phyloP scores from a whole-genome alignment of 2,888 invertebrate species.

The Mimas tiliae region DNA sequence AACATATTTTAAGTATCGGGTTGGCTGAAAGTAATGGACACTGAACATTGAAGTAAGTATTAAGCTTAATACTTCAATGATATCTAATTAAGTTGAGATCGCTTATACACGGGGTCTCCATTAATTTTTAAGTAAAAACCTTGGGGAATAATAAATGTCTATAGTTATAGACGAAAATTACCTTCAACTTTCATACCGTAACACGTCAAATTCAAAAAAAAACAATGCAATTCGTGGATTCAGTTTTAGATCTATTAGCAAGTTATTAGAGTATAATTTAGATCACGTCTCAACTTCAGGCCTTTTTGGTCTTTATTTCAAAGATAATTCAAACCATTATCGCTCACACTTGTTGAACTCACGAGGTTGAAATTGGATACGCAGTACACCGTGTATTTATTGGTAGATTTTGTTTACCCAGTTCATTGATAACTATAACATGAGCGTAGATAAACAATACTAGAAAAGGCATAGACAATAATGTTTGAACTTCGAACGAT shows the following conservation, averaged over 20 bases:
- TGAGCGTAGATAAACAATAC: not conserved
- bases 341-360: not conserved
- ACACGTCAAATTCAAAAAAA: not conserved
- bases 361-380: slow-evolving; percentile 19
- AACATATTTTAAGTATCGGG: no score
- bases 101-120: no score
- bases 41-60: no score
- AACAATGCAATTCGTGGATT: slow-evolving; percentile 32
- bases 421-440: slow-evolving; percentile 30
- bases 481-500: not conserved
- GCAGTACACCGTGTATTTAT: slow-evolving; percentile 29
- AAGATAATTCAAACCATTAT: not conserved
- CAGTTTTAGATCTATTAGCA: slow-evolving; percentile 44
- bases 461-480: slow-evolving; percentile 2
- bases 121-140: no score
- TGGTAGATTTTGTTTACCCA: slow-evolving; percentile 35
- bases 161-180: not conserved
- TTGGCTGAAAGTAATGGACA: no score
- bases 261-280: slow-evolving; percentile 20
- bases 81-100: no score
- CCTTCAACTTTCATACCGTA: not conserved
- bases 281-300: not conserved
- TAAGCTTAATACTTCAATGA: no score
- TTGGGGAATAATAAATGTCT: no score
- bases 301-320: not conserved